Conservation (phyloP, 2,888 invertebrate genomes). For the Agrotis ipsilon region DNA sequence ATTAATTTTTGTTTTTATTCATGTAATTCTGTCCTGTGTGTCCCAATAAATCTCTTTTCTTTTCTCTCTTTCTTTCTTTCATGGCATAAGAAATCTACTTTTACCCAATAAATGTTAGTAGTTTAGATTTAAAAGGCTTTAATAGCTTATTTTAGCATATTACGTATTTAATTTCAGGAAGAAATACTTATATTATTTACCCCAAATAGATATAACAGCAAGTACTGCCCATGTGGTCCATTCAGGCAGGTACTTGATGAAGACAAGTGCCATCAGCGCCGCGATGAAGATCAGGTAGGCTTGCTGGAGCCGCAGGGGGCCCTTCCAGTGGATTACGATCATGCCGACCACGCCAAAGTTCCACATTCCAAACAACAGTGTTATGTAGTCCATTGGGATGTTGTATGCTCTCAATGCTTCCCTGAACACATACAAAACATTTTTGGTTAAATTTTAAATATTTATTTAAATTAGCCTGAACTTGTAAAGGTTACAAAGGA, state of each 20-base stretch:
- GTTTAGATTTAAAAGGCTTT: too few species aligned
- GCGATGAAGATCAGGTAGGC: constrained; percentile 99
- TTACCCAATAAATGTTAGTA: too few species aligned
- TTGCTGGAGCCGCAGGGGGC: constrained; percentile 98
- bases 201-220: constrained; percentile 99
- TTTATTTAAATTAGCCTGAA: background rate
- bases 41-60: too few species aligned
- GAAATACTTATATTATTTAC: constrained; percentile 82
- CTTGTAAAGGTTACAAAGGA: too few species aligned
- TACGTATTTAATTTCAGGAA: too few species aligned
- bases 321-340: constrained; percentile 99
- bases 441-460: constrained; percentile 3
- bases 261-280: constrained; percentile 99
- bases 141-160: too few species aligned
- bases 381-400: constrained; percentile 98
- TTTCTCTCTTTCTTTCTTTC: too few species aligned
- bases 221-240: constrained; percentile 99
- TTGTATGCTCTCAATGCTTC: constrained; percentile 98
- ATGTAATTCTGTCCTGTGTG: too few species aligned
- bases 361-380: constrained; percentile 97
- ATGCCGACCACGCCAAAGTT: constrained; percentile 99
- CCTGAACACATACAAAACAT: constrained; percentile 83
- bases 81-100: too few species aligned
- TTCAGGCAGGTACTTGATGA: constrained; percentile 99
- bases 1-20: too few species aligned